A percentile compares a stretch with the other conserved stretches of the same genome.
phyloP scores from a whole-genome alignment of 2,888 invertebrate species.

The Stenodera caucasica region DNA sequence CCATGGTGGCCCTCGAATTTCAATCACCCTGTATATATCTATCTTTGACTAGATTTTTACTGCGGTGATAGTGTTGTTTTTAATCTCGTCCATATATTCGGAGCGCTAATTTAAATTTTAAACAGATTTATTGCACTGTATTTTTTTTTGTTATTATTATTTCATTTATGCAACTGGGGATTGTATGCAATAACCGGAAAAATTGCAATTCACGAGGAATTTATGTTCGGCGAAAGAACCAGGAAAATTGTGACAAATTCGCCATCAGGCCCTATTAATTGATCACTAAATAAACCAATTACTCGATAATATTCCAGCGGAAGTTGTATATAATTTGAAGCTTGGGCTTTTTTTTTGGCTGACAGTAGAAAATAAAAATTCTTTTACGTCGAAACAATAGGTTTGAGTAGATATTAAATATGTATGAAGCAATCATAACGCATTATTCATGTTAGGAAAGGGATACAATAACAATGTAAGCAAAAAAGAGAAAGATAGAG shows the following conservation, averaged over 20 bases:
- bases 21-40: constrained; percentile 19
- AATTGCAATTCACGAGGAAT: too few species aligned
- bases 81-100: background rate
- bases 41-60: background rate
- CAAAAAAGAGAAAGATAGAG: constrained; percentile 13
- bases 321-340: constrained; percentile 15
- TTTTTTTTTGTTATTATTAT: background rate
- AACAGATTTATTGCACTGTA: background rate
- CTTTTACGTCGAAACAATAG: constrained; percentile 36
- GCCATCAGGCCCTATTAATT: too few species aligned
- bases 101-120: background rate
- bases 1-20: too few species aligned
- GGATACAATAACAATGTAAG: constrained; percentile 19
- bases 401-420: constrained; percentile 45
- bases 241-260: too few species aligned
- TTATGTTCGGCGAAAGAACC: too few species aligned
- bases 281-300: too few species aligned
- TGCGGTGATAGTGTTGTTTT: background rate
- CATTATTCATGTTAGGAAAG: constrained; percentile 45
- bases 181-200: too few species aligned
- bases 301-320: background rate
- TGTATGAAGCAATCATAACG: constrained; percentile 50
- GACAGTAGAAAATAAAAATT: constrained; percentile 28
- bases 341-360: constrained; percentile 9
- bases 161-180: too few species aligned